phyloP scores from a whole-genome alignment of 2,797 vertebrate species.

The Argya squamiceps region DNA sequence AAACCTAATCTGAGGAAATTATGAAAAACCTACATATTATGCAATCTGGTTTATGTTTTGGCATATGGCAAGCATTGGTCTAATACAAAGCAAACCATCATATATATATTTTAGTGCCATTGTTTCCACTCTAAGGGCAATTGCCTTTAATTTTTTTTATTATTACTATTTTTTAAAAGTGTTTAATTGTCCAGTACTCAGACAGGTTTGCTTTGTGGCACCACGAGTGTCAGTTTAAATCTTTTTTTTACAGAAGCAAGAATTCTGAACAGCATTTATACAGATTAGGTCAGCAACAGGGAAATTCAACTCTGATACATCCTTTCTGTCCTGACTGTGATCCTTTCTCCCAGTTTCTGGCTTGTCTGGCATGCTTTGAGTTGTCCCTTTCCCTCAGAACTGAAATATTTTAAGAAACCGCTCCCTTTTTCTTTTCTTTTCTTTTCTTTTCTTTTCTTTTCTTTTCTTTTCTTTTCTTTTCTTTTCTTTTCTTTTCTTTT shows the following conservation, averaged over 20 bases:
- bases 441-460: too few relatives aligned
- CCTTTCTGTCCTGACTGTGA: background rate
- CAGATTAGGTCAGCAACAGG: background rate
- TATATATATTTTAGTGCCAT: constrained; percentile 68
- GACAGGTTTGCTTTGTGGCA: constrained; percentile 40
- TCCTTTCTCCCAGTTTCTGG: background rate
- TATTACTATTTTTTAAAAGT: background rate
- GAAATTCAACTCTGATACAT: background rate
- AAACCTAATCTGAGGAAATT: constrained; percentile 86
- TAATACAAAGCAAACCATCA: constrained; percentile 64
- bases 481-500: too few relatives aligned
- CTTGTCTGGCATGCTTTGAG: background rate
- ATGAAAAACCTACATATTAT: constrained; percentile 81
- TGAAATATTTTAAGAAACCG: background rate
- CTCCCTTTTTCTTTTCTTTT: background rate
- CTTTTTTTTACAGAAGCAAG: background rate
- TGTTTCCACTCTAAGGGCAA: constrained; percentile 48
- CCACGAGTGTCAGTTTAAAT: background rate
- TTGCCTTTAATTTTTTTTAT: background rate
- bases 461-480: too few relatives aligned
- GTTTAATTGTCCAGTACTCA: constrained; percentile 46
- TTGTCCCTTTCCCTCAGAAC: background rate
- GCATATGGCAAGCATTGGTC: constrained; percentile 76
- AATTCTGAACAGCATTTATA: background rate
- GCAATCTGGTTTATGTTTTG: constrained; percentile 83